phyloP scores from a whole-genome alignment of 2,113 vertebrate species.

The Tachysurus fulvidraco region DNA sequence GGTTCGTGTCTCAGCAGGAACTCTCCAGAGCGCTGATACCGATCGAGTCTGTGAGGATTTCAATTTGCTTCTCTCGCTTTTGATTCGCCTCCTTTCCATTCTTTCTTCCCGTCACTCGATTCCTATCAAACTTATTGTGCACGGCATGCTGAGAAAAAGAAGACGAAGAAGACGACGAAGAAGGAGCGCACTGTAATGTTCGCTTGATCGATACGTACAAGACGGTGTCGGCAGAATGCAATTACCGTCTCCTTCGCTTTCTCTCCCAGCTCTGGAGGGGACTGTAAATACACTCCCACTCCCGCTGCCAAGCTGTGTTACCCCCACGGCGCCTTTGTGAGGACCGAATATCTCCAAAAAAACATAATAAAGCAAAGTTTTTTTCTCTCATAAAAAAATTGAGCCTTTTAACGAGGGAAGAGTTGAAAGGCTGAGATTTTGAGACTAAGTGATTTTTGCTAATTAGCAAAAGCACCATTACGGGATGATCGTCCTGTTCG shows the following conservation, averaged over 20 bases:
- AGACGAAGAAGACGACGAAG: conserved; percentile 11
- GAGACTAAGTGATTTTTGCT: background rate
- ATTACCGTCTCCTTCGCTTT: conserved; percentile 49
- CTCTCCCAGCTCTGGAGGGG: conserved; percentile 34
- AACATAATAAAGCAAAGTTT: background rate
- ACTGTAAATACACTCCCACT: conserved; percentile 51
- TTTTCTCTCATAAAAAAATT: background rate
- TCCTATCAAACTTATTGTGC: conserved; percentile 39
- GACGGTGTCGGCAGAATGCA: conserved; percentile 54
- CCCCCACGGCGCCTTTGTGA: conserved; percentile 29
- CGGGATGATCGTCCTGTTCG: background rate
- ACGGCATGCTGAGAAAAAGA: conserved; percentile 14
- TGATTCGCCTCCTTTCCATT: conserved; percentile 29
- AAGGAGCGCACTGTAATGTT: conserved; percentile 38
- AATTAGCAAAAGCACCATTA: background rate
- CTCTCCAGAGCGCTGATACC: background rate
- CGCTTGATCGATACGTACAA: conserved; percentile 54
- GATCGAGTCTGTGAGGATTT: conserved; percentile 34
- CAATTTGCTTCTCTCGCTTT: conserved; percentile 22
- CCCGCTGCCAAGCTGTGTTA: conserved; percentile 47
- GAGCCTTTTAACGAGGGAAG: background rate
- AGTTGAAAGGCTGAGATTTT: background rate
- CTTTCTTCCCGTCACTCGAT: conserved; percentile 37
- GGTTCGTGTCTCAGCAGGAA: background rate
- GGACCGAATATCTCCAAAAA: background rate